Evolutionary conservation across 2,113 vertebrate genomes (phyloP).

Genomic region (Loxodonta africana): DNA sequence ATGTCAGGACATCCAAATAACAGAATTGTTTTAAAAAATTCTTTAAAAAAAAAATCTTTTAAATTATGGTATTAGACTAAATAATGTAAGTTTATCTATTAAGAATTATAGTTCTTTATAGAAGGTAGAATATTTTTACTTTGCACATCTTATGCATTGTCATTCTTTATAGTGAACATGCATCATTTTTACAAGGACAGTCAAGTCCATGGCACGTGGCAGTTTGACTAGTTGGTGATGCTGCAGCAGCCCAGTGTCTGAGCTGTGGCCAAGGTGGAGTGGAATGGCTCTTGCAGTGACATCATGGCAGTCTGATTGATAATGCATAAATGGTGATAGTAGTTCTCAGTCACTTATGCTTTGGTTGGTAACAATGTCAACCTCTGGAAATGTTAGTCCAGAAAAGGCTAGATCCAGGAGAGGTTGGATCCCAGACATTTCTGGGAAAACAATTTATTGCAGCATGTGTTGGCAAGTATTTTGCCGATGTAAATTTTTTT

Average conservation of each 20-base stretch:
- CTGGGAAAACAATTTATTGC: neutral
- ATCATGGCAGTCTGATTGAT: constrained; percentile 9
- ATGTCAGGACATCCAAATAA: neutral
- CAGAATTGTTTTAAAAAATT: constrained; percentile 45
- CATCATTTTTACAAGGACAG: neutral
- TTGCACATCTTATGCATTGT: constrained; percentile 1
- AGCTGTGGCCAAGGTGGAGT: neutral
- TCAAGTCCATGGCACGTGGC: neutral
- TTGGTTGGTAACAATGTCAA: constrained; percentile 12
- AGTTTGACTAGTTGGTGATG: constrained; percentile 41
- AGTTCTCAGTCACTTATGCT: constrained; percentile 13
- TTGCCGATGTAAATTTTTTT: neutral
- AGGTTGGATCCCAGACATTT: constrained; percentile 6
- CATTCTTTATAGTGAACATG: neutral
- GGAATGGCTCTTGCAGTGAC: neutral
- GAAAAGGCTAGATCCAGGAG: neutral
- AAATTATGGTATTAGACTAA: constrained; percentile 3
- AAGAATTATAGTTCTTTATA: constrained; percentile 37
- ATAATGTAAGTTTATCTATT: neutral
- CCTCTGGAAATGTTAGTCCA: constrained; percentile 30
- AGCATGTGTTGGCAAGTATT: neutral
- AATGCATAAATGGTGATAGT: constrained; percentile 8
- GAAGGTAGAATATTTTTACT: neutral
- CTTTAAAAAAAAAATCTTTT: constrained; percentile 45
- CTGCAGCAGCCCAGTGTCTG: neutral